Percentiles rank a stretch among this genome's conserved stretches.
These are phyloP conservation scores for Halocynthia aurantium DNA, from an alignment of 23 tunicate species.

Conservation along the genomic window DNA sequence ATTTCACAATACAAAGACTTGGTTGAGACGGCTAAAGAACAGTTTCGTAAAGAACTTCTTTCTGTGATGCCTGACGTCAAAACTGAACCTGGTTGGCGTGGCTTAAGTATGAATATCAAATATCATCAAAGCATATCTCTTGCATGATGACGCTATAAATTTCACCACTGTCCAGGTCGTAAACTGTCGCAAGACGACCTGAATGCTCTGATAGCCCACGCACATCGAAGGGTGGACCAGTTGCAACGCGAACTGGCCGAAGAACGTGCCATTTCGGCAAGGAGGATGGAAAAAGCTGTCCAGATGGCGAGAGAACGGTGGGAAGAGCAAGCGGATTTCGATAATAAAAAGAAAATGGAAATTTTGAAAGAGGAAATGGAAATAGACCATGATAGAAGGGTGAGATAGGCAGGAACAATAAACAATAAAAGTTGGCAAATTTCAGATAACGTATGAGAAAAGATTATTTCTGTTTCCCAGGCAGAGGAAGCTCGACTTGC, in stretches of 20 bases:
- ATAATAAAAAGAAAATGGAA: conserved; percentile 13
- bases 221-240: conserved; percentile 46
- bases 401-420: not conserved
- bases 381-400: not conserved
- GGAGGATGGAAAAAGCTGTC: conserved; percentile 29
- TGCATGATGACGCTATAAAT: no score
- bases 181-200: conserved; percentile 16
- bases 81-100: conserved; percentile 28
- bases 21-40: conserved; percentile 26
- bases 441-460: no score
- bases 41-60: conserved; percentile 29
- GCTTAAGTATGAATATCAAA: conserved; percentile 1
- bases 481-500: conserved; percentile 23
- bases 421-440: no score
- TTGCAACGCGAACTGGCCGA: conserved; percentile 49
- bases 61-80: conserved; percentile 24
- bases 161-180: not conserved
- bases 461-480: not conserved
- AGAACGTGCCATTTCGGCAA: conserved; percentile 20
- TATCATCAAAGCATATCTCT: not conserved
- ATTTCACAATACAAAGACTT: conserved; percentile 20
- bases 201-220: conserved; percentile 24
- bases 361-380: conserved; percentile 7
- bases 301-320: conserved; percentile 26
- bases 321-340: conserved; percentile 7